These are phyloP conservation scores for Hucho hucho DNA, from an alignment of 2,113 vertebrate species.

Conservation along the genomic window DNA sequence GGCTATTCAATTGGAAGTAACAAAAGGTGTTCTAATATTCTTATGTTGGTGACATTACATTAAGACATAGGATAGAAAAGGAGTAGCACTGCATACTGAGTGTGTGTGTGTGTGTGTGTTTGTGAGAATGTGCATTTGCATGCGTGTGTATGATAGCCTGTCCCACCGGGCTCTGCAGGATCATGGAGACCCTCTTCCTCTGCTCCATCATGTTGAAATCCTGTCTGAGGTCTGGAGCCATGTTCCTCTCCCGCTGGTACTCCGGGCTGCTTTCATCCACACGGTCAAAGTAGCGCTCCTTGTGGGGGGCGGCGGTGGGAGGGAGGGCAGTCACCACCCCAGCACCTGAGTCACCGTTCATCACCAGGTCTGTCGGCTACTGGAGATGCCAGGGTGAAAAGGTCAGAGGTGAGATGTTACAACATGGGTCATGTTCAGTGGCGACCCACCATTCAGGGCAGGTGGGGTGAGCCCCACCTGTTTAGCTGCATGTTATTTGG, in stretches of 20 bases:
- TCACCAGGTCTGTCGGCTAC: constrained; percentile 72
- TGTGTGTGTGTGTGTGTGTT: background rate
- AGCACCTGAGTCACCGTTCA: constrained; percentile 93
- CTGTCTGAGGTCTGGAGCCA: constrained; percentile 96
- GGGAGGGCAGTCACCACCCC: constrained; percentile 97
- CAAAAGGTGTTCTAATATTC: no score
- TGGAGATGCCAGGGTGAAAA: background rate
- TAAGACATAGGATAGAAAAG: no score
- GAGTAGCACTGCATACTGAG: no score
- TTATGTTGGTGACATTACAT: no score
- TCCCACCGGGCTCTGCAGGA: constrained; percentile 91
- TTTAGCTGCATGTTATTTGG: no score
- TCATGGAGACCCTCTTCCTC: constrained; percentile 98
- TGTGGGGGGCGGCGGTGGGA: constrained; percentile 91
- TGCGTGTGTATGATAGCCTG: background rate
- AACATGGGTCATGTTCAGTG: no score
- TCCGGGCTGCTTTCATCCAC: constrained; percentile 96
- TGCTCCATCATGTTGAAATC: constrained; percentile 99
- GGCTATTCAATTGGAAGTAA: background rate
- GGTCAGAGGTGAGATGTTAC: background rate
- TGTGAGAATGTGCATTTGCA: background rate
- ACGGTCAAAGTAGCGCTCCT: constrained; percentile 96
- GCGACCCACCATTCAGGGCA: no score
- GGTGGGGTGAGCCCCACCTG: no score
- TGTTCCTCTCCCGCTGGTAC: constrained; percentile 95